Evolutionary conservation across 2,797 vertebrate genomes (phyloP).

Genomic region (Poeciliopsis turneri): DNA sequence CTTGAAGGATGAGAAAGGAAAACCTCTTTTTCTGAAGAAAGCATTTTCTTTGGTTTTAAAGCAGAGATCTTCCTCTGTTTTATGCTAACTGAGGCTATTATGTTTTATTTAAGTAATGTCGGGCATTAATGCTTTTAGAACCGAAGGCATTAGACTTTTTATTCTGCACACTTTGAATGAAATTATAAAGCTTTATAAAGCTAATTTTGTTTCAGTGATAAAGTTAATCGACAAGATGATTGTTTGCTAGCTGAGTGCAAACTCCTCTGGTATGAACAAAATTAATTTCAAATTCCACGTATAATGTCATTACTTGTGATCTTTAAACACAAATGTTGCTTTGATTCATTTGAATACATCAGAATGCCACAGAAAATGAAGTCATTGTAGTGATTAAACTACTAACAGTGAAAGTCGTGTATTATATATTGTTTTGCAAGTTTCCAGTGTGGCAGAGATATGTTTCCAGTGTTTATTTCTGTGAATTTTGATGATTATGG

Average conservation of each 20-base stretch:
- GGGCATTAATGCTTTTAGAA: background rate
- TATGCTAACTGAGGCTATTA: conserved; percentile 6
- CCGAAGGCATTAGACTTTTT: conserved; percentile 6
- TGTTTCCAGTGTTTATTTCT: background rate
- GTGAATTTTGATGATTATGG: background rate
- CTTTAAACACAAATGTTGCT: background rate
- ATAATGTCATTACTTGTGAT: background rate
- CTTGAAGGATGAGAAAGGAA: conserved; percentile 1
- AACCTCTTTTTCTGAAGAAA: background rate
- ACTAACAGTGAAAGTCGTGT: background rate
- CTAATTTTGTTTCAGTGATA: background rate
- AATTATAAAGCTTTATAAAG: background rate
- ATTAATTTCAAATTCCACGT: background rate
- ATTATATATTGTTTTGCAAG: too few relatives aligned
- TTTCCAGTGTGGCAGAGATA: too few relatives aligned
- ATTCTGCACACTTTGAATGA: background rate
- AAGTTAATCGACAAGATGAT: background rate
- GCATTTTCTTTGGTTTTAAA: background rate
- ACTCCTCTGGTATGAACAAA: background rate
- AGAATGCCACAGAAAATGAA: background rate
- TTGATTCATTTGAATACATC: background rate
- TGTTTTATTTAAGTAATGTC: conserved; percentile 7
- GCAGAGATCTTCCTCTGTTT: conserved; percentile 9
- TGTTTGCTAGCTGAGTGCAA: background rate
- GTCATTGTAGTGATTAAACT: background rate